Base-by-base conservation (phyloP, 2,888 invertebrate genomes). In the Ganaspis brasiliensis region DNA sequence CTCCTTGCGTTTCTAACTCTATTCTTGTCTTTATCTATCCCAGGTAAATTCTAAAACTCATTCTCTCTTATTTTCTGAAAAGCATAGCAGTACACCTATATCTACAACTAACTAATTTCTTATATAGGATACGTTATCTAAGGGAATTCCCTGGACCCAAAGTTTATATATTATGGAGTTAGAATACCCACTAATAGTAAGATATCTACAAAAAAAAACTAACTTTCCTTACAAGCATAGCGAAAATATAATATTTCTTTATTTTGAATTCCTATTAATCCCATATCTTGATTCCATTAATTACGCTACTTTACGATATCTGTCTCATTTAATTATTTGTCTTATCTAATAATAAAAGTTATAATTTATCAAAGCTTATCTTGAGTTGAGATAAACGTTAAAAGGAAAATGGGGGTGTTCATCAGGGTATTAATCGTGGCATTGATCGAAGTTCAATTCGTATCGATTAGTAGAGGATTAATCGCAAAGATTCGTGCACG, bases 401-500 rank as follows among this genome's bases (percentile, higher is more conserved):
- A 45, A 24, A 67, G 21, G 45, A 21, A 67, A 45, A 67, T 40
- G 63, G 63, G 63, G 63, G 14, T 67, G 45, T n/a, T 67, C 63
- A 45, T 67, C 24, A 21, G 63, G 21, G n/a, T n/a, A 67, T 67
- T 67, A 67, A 67, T 67, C 63, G 40, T 67, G 63, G 63, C 63
- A 67, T 67, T 67, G 63, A 67, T 40, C 63, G 40, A 67, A 45
- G 63, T 21, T 67, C 63, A 67, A 67, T 67, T 67, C 40, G 63
- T 67, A 67, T 67, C 63, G 67, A 67, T 67, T 67, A 67, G 45
- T 67, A 40, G 40, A 67, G 24, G 77, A 76, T 78, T 78, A 76
- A 80, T 55, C 16, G 70, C 56, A 72, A 19, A 76, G 31, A 75
- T 57, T 77, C 59, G 77, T 77, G 78, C 72, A 52, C 77, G 78